Evolutionary conservation across 2,113 vertebrate genomes (phyloP), one percentile per base, ranked within the genome.

Genomic region (Rhynchomys soricoides): DNA sequence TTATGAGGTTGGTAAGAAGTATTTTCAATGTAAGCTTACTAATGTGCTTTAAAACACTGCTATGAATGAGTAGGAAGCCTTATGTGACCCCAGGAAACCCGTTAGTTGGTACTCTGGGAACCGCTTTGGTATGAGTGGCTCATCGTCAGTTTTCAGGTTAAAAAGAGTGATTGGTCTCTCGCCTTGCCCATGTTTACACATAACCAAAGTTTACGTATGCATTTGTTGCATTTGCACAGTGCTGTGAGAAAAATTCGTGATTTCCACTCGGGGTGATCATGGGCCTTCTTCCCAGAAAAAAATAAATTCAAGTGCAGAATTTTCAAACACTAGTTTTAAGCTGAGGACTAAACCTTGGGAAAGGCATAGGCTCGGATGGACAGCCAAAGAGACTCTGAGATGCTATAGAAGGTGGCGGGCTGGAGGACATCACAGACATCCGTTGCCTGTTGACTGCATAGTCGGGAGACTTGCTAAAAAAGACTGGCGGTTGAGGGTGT

Each of bases 11-110:
- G 73, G 48, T 26, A 50, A 86, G 37, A 70, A 88, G 17, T 87
- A 55, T 43, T 96, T 82, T 95, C 34, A 86, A 1, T 55, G 16
- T 95, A 77, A 93, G 77, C 31, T 82, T 24, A 70, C 90, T 59
- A 79, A 29, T 89, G 62, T 68, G 43, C 90, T 95, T 95, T 89
- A 90, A 90, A 95, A 62, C n/a, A 55, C 66, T 89, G 70, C 43
- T 73, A 26, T 91, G 55, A 91, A 31, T 92, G 81, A 92, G 10
- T 62, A 86, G 15, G 82, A 24, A 92, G 55, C 94, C 31, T 93
- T 86, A 37, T 86, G 43, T 64, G 59, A 77, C 55, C 78, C 31
- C 29, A 74, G 10, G 86, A 82, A 78, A 91, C 19, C 45, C 77
- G 68, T 52, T 93, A 62, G 73, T 81, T 81, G 43, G 16, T 94